These are phyloP conservation scores for Hormaphis cornu DNA, from an alignment of 1,140 invertebrate genomes.

Conservation along the genomic window DNA sequence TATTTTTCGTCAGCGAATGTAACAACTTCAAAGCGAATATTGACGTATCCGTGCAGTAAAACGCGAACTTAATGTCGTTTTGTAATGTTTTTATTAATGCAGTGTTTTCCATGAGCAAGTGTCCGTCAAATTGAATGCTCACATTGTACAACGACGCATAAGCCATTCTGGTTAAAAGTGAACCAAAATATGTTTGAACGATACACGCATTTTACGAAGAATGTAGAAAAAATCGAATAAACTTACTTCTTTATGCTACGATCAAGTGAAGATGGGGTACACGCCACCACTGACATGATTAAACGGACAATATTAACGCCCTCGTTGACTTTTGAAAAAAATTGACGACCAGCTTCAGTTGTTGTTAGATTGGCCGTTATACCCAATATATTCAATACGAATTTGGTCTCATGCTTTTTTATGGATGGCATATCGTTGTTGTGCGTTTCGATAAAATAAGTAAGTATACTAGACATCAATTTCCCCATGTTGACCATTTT, in stretches of 20 bases:
- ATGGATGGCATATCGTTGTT: not conserved
- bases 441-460: not conserved
- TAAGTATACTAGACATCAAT: not conserved
- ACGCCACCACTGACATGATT: not conserved
- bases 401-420: not conserved
- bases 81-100: not conserved
- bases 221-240: not conserved
- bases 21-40: not conserved
- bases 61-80: not conserved
- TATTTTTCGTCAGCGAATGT: not conserved
- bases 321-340: constrained; percentile 2
- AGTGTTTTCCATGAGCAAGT: not conserved
- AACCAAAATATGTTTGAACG: not conserved
- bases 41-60: not conserved
- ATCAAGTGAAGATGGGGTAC: not conserved
- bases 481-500: not conserved
- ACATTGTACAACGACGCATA: not conserved
- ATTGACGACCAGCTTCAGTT: not conserved
- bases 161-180: not conserved
- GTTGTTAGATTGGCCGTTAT: not conserved
- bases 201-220: not conserved
- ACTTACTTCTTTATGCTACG: not conserved
- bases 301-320: not conserved
- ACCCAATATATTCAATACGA: not conserved
- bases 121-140: not conserved